These are phyloP conservation scores for Cynoglossus semilaevis DNA, from an alignment of 2,113 vertebrate genomes.

Conservation along the genomic window DNA sequence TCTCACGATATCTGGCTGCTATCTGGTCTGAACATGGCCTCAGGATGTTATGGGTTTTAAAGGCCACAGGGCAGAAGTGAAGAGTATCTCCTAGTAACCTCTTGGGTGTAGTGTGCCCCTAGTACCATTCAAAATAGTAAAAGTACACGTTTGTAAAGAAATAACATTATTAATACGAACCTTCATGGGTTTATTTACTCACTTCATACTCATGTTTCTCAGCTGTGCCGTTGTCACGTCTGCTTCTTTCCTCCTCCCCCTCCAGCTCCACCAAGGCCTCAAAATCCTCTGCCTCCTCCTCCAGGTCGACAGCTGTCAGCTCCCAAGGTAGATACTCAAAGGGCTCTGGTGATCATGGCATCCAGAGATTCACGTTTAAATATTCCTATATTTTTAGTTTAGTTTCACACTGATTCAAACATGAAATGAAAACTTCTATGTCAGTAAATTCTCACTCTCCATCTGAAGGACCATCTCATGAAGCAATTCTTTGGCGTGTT, in stretches of 20 bases:
- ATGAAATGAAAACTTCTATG: background rate
- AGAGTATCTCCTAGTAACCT: slow-evolving; percentile 85
- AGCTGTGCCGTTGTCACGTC: slow-evolving; percentile 60
- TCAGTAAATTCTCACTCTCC: slow-evolving; percentile 82
- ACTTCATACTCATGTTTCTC: slow-evolving; percentile 65
- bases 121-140: background rate
- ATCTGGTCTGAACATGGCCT: slow-evolving; percentile 76
- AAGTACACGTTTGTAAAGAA: too few species aligned
- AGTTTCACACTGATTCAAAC: background rate
- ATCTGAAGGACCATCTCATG: slow-evolving; percentile 75
- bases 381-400: too few species aligned
- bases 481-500: slow-evolving; percentile 80
- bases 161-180: too few species aligned
- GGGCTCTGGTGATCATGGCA: slow-evolving; percentile 69
- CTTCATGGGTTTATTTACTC: slow-evolving; percentile 1
- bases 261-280: slow-evolving; percentile 71
- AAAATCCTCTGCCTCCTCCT: slow-evolving; percentile 83
- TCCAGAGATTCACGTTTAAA: background rate
- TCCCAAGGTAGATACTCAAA: slow-evolving; percentile 80
- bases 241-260: slow-evolving; percentile 57
- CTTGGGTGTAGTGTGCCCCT: slow-evolving; percentile 73
- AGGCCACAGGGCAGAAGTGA: slow-evolving; percentile 88
- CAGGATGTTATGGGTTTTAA: slow-evolving; percentile 84
- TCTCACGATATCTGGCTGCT: slow-evolving; percentile 87
- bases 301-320: slow-evolving; percentile 76